Evolutionary conservation across 2,888 invertebrate genomes (phyloP).

Genomic region (Drosophila cognata): DNA sequence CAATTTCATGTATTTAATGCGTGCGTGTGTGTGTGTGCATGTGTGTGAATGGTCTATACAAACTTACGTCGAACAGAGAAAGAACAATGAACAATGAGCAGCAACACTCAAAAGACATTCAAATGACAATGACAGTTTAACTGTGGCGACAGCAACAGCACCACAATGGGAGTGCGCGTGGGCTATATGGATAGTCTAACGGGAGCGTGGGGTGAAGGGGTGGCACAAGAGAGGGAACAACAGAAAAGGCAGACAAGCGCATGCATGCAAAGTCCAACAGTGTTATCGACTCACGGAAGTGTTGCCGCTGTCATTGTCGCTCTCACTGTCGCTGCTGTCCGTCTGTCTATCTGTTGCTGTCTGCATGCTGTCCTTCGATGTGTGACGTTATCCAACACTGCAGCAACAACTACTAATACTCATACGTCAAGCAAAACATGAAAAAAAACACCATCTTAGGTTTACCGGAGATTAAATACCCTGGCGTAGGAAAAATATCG

Average conservation of each 20-base stretch:
- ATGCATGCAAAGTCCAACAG: conserved; percentile 65
- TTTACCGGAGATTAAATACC: neutral
- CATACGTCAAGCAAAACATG: neutral
- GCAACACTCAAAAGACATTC: conserved; percentile 75
- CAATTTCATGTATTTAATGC: conserved; percentile 35
- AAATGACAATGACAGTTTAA: conserved; percentile 79
- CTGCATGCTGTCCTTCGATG: neutral
- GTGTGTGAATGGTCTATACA: conserved; percentile 9
- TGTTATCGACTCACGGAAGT: conserved; percentile 70
- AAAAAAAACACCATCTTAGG: neutral
- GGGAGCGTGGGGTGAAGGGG: neutral
- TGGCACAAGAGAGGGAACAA: neutral
- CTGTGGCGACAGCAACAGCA: conserved; percentile 55
- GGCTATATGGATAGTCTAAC: neutral
- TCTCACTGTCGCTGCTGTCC: conserved; percentile 2
- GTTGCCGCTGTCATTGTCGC: conserved; percentile 25
- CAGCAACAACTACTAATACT: conserved; percentile 20
- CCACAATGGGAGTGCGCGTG: conserved; percentile 30
- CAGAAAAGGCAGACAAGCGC: conserved; percentile 12
- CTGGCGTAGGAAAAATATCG: too few relatives aligned
- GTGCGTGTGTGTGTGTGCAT: conserved; percentile 6
- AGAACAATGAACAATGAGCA: conserved; percentile 41
- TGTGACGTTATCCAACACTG: neutral
- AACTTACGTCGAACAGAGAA: conserved; percentile 31
- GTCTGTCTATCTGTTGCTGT: neutral